Percentiles rank a stretch among this genome's conserved stretches.
Conservation (phyloP, 37 sponge, comb jelly and placozoan species). For the Aplysina aerophoba region DNA sequence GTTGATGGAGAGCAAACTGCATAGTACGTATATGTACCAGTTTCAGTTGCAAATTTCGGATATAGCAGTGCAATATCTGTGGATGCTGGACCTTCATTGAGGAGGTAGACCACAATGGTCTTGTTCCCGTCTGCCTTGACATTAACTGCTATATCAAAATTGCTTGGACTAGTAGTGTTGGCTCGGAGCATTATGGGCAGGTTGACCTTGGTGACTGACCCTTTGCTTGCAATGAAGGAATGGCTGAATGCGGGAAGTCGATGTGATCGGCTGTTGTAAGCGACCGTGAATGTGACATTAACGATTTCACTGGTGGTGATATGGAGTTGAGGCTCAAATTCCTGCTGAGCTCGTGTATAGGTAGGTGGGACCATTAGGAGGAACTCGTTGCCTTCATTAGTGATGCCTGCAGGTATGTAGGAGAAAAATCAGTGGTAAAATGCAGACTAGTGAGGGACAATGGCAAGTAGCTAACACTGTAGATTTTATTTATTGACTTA, state of each 20-base stretch:
- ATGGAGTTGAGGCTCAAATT: not conserved
- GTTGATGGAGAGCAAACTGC: not conserved
- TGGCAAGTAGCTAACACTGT: too few species aligned
- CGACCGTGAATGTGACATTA: not conserved
- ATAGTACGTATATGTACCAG: conserved; percentile 22
- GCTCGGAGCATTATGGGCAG: not conserved
- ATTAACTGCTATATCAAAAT: too few species aligned
- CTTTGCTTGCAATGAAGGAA: conserved; percentile 6
- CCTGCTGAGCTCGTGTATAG: not conserved
- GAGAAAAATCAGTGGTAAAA: too few species aligned
- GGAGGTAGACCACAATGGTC: too few species aligned
- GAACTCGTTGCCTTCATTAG: conserved; percentile 14
- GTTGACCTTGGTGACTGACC: not conserved
- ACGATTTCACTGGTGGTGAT: conserved; percentile 5
- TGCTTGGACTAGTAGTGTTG: too few species aligned
- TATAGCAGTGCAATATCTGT: conserved; percentile 56
- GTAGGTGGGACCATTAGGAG: conserved; percentile 1
- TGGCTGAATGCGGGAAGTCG: too few species aligned
- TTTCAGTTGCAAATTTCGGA: conserved; percentile 23
- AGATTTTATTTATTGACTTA: too few species aligned
- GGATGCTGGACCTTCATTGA: conserved; percentile 38
- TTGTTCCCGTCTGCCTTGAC: too few species aligned
- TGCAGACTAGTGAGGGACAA: too few species aligned
- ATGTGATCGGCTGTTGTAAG: too few species aligned
- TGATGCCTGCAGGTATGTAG: conserved; percentile 2